Evolutionary conservation across 2,113 vertebrate species (phyloP).

Genomic region (Plecotus auritus): DNA sequence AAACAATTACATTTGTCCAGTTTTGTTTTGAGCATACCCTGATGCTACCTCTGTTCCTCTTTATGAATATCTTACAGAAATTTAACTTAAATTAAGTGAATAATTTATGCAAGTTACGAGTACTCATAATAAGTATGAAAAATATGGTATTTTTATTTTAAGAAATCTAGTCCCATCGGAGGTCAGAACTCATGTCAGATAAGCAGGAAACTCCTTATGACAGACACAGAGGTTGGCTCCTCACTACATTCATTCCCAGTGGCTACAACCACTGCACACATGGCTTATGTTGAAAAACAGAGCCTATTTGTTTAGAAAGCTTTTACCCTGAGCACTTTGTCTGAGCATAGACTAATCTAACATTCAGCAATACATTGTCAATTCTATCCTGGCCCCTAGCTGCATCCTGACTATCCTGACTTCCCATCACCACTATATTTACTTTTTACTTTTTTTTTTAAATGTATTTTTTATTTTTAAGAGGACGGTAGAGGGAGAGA

Average conservation of each 20-base stretch:
- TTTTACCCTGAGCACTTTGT: neutral
- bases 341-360: neutral
- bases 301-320: neutral
- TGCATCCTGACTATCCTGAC: neutral
- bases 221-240: neutral
- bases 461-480: no score
- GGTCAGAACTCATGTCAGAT: neutral
- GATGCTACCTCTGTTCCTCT: neutral
- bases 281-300: neutral
- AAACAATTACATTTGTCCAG: neutral
- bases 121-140: neutral
- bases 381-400: neutral
- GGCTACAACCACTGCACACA: neutral
- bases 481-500: no score
- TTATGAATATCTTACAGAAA: neutral
- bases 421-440: neutral
- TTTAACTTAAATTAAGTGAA: neutral
- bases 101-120: neutral
- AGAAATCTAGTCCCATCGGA: neutral
- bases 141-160: neutral
- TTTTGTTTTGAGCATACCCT: neutral
- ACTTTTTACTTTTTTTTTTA: neutral
- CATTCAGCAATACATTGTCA: neutral
- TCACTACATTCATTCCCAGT: neutral
- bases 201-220: neutral